Percentiles rank a stretch among this genome's conserved stretches.
phyloP scores from a whole-genome alignment of 2,888 invertebrate genomes.

The Caenorhabditis sp. region DNA sequence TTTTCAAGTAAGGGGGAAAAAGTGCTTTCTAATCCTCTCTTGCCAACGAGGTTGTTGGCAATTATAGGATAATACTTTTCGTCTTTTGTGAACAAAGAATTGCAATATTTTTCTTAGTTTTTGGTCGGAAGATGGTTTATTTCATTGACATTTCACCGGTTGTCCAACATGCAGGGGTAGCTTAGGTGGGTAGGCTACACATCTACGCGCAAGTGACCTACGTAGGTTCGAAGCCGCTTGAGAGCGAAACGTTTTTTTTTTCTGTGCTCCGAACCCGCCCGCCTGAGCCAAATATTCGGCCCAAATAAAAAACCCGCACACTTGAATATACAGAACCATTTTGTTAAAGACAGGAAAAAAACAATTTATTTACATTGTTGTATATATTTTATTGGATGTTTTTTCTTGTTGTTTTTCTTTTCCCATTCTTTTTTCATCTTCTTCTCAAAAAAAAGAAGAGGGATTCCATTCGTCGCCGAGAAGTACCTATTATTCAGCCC shows the following conservation, averaged over 20 bases:
- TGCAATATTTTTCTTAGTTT: neutral
- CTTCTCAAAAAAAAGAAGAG: neutral
- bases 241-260: too few relatives aligned
- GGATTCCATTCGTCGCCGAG: neutral
- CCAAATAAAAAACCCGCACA: neutral
- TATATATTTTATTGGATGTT: conserved; percentile 1
- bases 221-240: too few relatives aligned
- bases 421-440: neutral
- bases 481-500: neutral
- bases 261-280: too few relatives aligned
- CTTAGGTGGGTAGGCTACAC: too few relatives aligned
- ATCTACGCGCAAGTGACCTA: too few relatives aligned
- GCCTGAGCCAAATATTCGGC: neutral
- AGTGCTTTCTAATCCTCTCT: neutral
- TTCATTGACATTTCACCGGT: too few relatives aligned
- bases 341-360: neutral
- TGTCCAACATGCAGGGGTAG: too few relatives aligned
- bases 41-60: neutral
- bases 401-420: neutral
- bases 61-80: conserved; percentile 1
- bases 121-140: neutral
- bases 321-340: too few relatives aligned
- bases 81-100: too few relatives aligned
- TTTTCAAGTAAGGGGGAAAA: neutral
- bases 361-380: neutral